Conservation (phyloP, 2,113 vertebrate genomes). For the Anarhynchus alexandrinus region DNA sequence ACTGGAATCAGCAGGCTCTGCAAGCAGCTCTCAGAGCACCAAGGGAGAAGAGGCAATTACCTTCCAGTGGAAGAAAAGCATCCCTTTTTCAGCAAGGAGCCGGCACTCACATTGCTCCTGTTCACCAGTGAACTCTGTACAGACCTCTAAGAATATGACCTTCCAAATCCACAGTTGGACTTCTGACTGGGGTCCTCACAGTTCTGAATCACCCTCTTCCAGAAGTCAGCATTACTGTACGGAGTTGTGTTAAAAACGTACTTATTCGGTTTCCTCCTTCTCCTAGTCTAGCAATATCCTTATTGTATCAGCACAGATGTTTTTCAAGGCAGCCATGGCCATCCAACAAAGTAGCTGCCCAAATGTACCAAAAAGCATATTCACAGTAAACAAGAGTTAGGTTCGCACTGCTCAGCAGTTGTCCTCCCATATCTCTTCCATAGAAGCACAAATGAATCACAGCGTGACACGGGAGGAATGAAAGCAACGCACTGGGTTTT, state of each 20-base stretch:
- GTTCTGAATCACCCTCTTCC: neutral
- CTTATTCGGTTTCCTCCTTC: neutral
- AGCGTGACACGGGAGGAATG: accelerated
- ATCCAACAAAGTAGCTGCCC: neutral
- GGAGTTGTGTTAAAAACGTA: neutral
- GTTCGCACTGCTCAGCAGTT: neutral
- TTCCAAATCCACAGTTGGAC: neutral
- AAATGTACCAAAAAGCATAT: accelerated
- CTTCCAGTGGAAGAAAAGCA: neutral
- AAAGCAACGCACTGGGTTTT: neutral
- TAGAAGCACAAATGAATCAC: neutral
- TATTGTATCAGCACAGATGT: neutral
- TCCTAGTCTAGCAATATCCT: neutral
- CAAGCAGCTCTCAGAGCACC: neutral
- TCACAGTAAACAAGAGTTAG: too few species aligned
- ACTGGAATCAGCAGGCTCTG: neutral
- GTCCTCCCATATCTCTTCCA: neutral
- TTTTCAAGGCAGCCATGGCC: neutral
- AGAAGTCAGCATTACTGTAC: accelerated
- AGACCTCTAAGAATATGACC: neutral
- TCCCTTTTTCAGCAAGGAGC: neutral
- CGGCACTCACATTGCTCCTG: neutral
- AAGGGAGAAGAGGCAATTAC: neutral
- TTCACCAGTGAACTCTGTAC: neutral
- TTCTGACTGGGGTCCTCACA: neutral